Evolutionary conservation across 2,113 vertebrate genomes (phyloP).

Genomic region (Coreoperca whiteheadi): DNA sequence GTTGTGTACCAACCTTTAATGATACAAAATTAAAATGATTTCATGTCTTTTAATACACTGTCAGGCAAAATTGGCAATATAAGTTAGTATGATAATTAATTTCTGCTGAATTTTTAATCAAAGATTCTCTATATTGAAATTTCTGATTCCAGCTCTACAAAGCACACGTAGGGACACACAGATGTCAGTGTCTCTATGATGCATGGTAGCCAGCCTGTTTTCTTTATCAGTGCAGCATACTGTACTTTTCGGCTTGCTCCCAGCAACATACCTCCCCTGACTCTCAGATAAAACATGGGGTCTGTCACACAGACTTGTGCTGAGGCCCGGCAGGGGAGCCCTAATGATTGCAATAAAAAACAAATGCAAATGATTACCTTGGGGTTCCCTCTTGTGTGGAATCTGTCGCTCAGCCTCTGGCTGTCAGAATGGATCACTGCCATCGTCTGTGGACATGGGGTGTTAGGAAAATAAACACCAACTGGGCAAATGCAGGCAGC

Average conservation of each 20-base stretch:
- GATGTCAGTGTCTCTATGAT: slow-evolving; percentile 67
- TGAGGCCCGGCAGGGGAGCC: slow-evolving; percentile 75
- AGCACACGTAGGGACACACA: slow-evolving; percentile 54
- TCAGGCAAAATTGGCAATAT: slow-evolving; percentile 35
- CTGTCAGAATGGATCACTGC: slow-evolving; percentile 80
- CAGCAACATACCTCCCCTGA: slow-evolving; percentile 78
- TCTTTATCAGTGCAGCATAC: slow-evolving; percentile 72
- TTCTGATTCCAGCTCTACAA: slow-evolving; percentile 28
- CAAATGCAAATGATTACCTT: slow-evolving; percentile 85
- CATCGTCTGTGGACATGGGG: slow-evolving; percentile 72
- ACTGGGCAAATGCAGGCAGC: slow-evolving; percentile 70
- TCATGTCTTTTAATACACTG: slow-evolving; percentile 31
- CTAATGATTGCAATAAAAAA: slow-evolving; percentile 85
- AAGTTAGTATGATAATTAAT: slow-evolving; percentile 58
- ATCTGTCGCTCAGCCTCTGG: slow-evolving; percentile 80
- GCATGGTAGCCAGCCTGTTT: slow-evolving; percentile 66
- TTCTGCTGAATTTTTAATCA: slow-evolving; percentile 58
- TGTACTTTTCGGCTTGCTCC: slow-evolving; percentile 67
- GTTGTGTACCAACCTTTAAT: slow-evolving; percentile 40
- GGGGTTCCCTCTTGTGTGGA: slow-evolving; percentile 81
- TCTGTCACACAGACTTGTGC: slow-evolving; percentile 78
- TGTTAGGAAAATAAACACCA: slow-evolving; percentile 79
- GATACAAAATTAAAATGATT: slow-evolving; percentile 29
- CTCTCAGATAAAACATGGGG: slow-evolving; percentile 81
- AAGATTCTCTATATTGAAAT: slow-evolving; percentile 41